Evolutionary conservation across 2,113 vertebrate genomes (phyloP).

Genomic region (Cavia aperea): DNA sequence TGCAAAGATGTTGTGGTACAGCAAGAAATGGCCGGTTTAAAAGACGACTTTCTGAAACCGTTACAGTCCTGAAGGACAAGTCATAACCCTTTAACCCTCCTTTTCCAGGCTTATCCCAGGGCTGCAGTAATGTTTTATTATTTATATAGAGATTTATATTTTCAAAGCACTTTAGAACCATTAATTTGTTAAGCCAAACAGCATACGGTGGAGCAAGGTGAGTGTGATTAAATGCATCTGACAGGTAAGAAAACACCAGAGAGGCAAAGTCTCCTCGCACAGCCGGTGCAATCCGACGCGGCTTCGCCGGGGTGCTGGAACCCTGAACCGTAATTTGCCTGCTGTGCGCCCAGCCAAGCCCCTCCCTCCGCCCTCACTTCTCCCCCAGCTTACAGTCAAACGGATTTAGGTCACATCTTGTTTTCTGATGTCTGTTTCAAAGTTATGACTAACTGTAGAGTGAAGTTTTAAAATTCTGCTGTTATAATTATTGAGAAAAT

Average conservation of each 20-base stretch:
- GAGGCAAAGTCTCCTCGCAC: neutral
- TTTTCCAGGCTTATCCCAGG: constrained; percentile 44
- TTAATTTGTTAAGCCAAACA: constrained; percentile 65
- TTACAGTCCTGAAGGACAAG: constrained; percentile 24
- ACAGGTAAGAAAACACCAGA: constrained; percentile 58
- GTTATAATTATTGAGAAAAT: neutral
- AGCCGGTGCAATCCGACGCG: neutral
- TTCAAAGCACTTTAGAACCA: constrained; percentile 62
- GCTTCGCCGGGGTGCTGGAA: neutral
- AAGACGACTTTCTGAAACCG: constrained; percentile 34
- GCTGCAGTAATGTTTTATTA: constrained; percentile 61
- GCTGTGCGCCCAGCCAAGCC: neutral
- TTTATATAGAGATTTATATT: constrained; percentile 63
- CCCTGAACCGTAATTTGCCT: neutral
- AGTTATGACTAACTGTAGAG: neutral
- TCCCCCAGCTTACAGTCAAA: neutral
- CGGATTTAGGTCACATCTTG: neutral
- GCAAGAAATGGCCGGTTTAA: constrained; percentile 23
- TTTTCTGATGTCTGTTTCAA: constrained; percentile 4
- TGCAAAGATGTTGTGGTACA: constrained; percentile 1
- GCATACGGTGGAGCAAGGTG: constrained; percentile 48
- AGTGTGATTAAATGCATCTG: constrained; percentile 61
- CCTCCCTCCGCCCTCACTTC: neutral
- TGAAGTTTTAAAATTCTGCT: constrained; percentile 33
- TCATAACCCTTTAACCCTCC: constrained; percentile 40